Evolutionary conservation across 2,888 invertebrate genomes (phyloP), one percentile per base, ranked within the genome.

Genomic region (Mactromeris polynyma): DNA sequence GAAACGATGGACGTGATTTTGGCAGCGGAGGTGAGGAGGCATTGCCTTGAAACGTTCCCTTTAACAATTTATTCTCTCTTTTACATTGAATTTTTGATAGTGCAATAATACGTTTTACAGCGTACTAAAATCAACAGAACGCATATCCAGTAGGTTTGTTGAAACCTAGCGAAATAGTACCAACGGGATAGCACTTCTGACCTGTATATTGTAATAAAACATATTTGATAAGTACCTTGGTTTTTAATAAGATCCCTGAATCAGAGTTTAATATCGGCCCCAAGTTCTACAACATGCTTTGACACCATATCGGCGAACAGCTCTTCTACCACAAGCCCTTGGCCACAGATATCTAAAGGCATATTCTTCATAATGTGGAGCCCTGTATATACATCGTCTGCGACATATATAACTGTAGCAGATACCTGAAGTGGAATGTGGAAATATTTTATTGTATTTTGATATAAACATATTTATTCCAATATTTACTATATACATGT

Each of bases 331-430:
- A 77, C 91, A 91, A 36, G 87, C 89, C 17, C 79, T 78, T 21
- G 91, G 91, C 91, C 91, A 91, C 7, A 91, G 81, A 42, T 89
- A 89, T 79, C 87, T 54, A 84, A 91, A 91, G 26, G 91, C 90
- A 33, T 90, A 90, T 54, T 90, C 90, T 69, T 90, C 90, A 81
- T 87, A 90, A 26, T 85, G 79, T 21, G 91, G 91, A 3, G 91
- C 58, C 69, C 79, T 42, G 87, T 91, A 91, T 4, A 89, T 77
- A 87, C 91, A 91, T 26, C 87, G 82, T 79, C 89, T 42, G 58
- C 91, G 40, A 79, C 91, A 91, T 9, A 91, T 83, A 42, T 91
- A 91, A 31, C 87, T 83, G 86, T 82, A 89, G 83, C 91, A 91
- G 14, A 87, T 46, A 86, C 89, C 91, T 91, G 80, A 31, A 79